Conservation (phyloP, 2,888 invertebrate species). For the Leptinotarsa peninsularis region DNA sequence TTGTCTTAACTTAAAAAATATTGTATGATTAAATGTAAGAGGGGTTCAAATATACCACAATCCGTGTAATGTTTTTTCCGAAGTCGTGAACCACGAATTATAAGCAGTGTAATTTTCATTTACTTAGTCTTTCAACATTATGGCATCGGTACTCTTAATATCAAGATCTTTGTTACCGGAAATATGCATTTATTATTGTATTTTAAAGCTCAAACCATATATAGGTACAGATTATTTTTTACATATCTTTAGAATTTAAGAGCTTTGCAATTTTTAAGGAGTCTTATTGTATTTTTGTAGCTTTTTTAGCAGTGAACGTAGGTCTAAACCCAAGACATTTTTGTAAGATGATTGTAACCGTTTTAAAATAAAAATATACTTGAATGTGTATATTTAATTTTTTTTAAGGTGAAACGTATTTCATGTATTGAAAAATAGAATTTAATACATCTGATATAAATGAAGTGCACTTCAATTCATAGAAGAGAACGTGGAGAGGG, state of each 20-base stretch:
- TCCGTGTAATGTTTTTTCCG: neutral
- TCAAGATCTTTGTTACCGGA: conserved; percentile 51
- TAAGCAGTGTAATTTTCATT: no score
- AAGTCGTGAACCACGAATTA: neutral
- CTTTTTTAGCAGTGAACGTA: conserved; percentile 47
- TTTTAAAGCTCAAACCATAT: conserved; percentile 49
- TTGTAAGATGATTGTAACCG: conserved; percentile 51
- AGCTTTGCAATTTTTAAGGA: conserved; percentile 46
- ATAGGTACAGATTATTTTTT: conserved; percentile 50
- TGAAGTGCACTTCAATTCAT: no score
- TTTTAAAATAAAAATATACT: conserved; percentile 34
- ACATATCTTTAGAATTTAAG: conserved; percentile 50
- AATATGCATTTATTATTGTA: conserved; percentile 54
- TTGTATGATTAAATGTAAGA: conserved; percentile 20
- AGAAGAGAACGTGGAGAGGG: no score
- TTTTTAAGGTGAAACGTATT: neutral
- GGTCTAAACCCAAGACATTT: conserved; percentile 43
- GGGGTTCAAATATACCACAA: conserved; percentile 7
- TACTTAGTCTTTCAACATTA: neutral
- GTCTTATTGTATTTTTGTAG: conserved; percentile 49
- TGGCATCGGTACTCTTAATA: conserved; percentile 34
- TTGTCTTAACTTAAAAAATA: conserved; percentile 27
- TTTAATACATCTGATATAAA: no score
- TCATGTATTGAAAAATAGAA: no score
- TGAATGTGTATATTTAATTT: neutral